Percentiles rank a stretch among this genome's conserved stretches.
Evolutionary conservation across 2,113 vertebrate genomes (phyloP).

Genomic region (Canis aureus): DNA sequence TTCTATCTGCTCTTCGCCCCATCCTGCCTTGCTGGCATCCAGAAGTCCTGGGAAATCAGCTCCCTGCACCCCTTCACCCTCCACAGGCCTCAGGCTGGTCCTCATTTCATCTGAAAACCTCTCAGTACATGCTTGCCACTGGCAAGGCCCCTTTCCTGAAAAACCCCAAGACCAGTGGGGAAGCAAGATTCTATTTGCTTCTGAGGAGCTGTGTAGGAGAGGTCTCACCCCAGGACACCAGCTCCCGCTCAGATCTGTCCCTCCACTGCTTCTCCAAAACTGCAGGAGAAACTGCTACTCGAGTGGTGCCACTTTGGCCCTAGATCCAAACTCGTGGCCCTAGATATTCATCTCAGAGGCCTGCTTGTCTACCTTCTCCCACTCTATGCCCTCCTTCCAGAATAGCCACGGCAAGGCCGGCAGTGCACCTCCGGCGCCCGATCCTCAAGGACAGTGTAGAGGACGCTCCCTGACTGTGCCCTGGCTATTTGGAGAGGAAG

Average conservation of each 20-base stretch:
- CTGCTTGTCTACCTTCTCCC: background rate
- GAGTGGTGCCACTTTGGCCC: background rate
- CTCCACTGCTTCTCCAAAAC: background rate
- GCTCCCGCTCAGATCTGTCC: background rate
- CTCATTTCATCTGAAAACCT: background rate
- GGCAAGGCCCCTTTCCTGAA: background rate
- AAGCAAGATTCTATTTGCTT: background rate
- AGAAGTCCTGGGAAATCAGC: background rate
- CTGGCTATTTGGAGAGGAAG: background rate
- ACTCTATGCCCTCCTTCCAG: background rate
- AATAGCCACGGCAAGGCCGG: fast-evolving
- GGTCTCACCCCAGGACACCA: background rate
- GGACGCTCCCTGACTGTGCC: conserved; percentile 40
- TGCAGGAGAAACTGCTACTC: background rate
- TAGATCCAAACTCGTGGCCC: background rate
- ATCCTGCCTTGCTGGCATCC: background rate
- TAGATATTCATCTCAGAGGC: background rate
- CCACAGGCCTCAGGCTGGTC: background rate
- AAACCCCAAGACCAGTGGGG: background rate
- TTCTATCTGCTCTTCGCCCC: background rate
- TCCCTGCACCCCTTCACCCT: background rate
- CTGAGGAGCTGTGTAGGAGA: background rate
- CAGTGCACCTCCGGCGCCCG: background rate
- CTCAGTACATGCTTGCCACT: background rate
- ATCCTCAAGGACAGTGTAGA: conserved; percentile 76